Conservation (phyloP, 2,797 vertebrate species). For the Thamnophis elegans region DNA sequence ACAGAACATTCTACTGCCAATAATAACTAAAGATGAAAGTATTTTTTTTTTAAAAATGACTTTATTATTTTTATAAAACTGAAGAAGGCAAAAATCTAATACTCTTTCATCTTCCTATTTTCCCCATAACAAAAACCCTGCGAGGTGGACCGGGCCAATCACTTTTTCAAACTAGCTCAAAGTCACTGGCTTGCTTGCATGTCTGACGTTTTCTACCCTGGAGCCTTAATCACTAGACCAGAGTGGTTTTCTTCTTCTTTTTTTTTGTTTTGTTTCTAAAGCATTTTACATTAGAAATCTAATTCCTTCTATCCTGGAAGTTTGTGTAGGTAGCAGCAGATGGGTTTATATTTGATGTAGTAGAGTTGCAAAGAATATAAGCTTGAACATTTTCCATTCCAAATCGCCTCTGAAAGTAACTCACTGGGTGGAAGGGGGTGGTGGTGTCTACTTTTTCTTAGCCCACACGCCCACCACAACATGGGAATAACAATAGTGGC, state of each 20-base stretch:
- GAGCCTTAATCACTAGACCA: not conserved
- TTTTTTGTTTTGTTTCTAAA: not conserved
- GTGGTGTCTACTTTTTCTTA: not conserved
- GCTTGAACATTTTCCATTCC: not conserved
- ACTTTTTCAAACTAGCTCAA: not conserved
- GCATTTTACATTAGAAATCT: not conserved
- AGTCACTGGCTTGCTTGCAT: not conserved
- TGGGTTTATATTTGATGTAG: conserved; percentile 6
- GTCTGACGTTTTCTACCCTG: not conserved
- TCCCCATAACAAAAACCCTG: not conserved
- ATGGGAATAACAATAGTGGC: not conserved
- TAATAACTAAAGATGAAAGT: not conserved
- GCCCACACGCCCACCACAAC: not conserved
- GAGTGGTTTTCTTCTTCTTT: not conserved
- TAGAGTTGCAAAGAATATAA: not conserved
- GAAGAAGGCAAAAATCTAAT: not conserved
- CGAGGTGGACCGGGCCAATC: not conserved
- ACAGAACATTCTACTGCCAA: not conserved
- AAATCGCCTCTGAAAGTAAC: not conserved
- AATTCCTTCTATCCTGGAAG: not conserved
- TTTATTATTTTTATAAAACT: not conserved
- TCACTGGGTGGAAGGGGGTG: not conserved
- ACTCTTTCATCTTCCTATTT: not conserved
- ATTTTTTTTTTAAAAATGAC: not conserved
- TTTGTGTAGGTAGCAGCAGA: not conserved